These are phyloP conservation scores for Sylvilagus floridanus DNA, from an alignment of 2,797 vertebrate species.

Conservation along the genomic window DNA sequence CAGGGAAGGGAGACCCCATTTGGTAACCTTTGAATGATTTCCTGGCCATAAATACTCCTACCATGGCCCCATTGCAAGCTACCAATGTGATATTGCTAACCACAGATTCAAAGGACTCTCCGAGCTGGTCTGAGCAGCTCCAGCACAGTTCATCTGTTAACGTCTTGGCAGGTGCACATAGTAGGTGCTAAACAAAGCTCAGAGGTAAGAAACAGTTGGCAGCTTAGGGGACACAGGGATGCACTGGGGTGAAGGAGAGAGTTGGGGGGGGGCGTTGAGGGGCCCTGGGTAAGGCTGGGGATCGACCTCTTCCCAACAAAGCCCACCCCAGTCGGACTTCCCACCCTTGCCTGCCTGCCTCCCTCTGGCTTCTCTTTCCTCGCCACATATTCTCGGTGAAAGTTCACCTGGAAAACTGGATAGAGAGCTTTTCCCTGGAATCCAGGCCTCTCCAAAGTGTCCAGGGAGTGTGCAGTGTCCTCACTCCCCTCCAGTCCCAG, in stretches of 20 bases:
- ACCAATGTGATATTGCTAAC: background rate
- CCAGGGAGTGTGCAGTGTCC: background rate
- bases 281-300: background rate
- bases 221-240: background rate
- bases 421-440: background rate
- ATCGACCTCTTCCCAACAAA: background rate
- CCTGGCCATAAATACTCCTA: background rate
- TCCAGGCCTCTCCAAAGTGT: background rate
- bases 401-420: background rate
- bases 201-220: background rate
- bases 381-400: background rate
- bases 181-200: background rate
- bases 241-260: rapidly evolving
- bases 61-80: background rate
- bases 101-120: background rate
- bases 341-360: background rate
- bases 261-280: background rate
- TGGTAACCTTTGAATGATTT: background rate
- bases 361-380: too few relatives aligned
- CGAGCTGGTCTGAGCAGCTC: background rate
- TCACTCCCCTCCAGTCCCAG: background rate
- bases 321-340: background rate
- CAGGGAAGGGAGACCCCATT: background rate
- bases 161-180: background rate
- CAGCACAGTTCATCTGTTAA: too few relatives aligned